A percentile compares a stretch with the other conserved stretches of the same genome.
phyloP scores from a whole-genome alignment of 2,797 vertebrate genomes.

The Smutsia gigantea region DNA sequence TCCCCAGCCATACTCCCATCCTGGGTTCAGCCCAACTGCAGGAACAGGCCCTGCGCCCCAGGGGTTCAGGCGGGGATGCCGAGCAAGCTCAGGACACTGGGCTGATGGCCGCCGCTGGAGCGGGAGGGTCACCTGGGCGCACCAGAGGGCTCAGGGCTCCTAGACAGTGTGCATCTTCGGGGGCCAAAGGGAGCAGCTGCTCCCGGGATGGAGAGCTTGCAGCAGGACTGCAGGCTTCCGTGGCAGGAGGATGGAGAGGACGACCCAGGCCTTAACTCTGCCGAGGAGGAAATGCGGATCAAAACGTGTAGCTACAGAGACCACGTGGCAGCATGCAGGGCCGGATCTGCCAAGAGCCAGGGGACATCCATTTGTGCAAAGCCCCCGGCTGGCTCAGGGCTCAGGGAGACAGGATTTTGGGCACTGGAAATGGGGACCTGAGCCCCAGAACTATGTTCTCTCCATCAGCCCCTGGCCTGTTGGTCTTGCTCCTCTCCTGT shows the following conservation, averaged over 20 bases:
- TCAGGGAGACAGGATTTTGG: background rate
- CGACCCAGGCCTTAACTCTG: background rate
- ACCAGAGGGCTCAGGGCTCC: background rate
- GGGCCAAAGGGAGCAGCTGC: background rate
- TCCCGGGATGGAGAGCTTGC: too few species aligned
- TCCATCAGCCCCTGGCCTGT: background rate
- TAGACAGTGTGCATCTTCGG: background rate
- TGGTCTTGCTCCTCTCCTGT: background rate
- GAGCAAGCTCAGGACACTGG: background rate
- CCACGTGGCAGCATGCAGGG: too few species aligned
- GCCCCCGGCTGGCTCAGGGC: background rate
- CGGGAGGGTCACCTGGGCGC: background rate
- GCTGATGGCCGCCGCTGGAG: background rate
- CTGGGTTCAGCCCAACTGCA: background rate
- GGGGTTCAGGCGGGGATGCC: background rate
- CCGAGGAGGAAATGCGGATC: background rate
- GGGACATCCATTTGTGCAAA: too few species aligned
- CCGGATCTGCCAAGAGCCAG: too few species aligned
- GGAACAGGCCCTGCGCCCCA: background rate
- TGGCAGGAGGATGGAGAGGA: background rate
- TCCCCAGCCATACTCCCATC: background rate
- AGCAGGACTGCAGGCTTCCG: background rate
- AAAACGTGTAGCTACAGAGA: background rate
- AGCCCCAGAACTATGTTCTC: background rate
- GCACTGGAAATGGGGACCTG: background rate